phyloP scores from a whole-genome alignment of 2,888 invertebrate genomes.

The Epinotia demarniana region DNA sequence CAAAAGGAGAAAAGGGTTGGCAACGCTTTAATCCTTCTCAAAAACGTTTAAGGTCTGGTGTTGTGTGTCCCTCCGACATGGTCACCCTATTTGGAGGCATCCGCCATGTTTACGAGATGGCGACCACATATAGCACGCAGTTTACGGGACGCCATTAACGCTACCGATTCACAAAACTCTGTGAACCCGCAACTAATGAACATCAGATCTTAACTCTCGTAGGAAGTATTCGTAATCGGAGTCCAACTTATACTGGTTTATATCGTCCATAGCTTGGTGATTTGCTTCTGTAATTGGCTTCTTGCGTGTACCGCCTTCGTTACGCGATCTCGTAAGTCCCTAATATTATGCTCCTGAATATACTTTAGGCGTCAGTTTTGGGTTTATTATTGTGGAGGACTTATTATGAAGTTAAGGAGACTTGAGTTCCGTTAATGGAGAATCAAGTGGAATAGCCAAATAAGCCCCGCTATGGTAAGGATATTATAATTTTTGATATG shows the following conservation, averaged over 20 bases:
- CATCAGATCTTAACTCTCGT: background rate
- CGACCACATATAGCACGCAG: background rate
- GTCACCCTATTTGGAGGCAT: background rate
- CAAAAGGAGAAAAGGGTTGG: too few species aligned
- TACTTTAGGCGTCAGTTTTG: conserved; percentile 3
- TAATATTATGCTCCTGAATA: conserved; percentile 3
- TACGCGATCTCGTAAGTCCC: background rate
- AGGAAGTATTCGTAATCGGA: background rate
- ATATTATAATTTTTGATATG: background rate
- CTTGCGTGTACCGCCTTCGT: conserved; percentile 18
- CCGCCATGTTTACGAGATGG: background rate
- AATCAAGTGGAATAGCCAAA: background rate
- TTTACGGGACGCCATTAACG: background rate
- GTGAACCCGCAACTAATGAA: background rate
- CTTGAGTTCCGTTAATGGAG: conserved; percentile 3
- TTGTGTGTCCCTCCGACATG: background rate
- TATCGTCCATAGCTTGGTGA: background rate
- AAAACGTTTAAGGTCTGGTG: too few species aligned
- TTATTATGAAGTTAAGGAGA: background rate
- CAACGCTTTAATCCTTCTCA: too few species aligned
- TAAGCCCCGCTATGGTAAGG: background rate
- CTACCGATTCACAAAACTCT: background rate
- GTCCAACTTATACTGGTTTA: background rate
- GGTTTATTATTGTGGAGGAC: background rate
- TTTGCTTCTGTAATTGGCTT: background rate